Conservation (phyloP, 2,113 vertebrate genomes). For the Salvelinus namaycush region DNA sequence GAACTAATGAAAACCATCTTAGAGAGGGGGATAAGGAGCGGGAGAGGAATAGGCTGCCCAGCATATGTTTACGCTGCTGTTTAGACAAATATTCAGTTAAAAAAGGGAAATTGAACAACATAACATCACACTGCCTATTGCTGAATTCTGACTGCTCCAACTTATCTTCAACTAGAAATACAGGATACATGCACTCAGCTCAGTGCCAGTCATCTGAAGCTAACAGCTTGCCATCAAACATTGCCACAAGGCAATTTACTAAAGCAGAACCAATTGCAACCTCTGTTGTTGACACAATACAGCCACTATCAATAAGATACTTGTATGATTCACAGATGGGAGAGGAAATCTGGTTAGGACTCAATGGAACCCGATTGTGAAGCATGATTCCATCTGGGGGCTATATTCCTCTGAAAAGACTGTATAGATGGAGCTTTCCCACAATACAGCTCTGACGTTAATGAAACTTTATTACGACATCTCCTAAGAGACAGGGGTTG, state of each 20-base stretch:
- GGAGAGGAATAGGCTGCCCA: slow-evolving; percentile 12
- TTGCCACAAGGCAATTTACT: slow-evolving; percentile 43
- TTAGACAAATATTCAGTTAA: slow-evolving; percentile 27
- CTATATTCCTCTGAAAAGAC: slow-evolving; percentile 38
- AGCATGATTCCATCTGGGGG: slow-evolving; percentile 26
- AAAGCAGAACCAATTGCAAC: slow-evolving; percentile 35
- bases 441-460: slow-evolving; percentile 48
- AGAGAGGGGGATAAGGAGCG: slow-evolving; percentile 24
- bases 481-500: slow-evolving; percentile 28
- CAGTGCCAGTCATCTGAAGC: slow-evolving; percentile 27
- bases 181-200: slow-evolving; percentile 28
- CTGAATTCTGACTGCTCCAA: slow-evolving; percentile 26
- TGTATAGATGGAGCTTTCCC: slow-evolving; percentile 26
- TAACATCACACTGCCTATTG: slow-evolving; percentile 25
- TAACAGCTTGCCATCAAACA: slow-evolving; percentile 28
- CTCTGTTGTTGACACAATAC: slow-evolving; percentile 44
- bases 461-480: slow-evolving; percentile 59
- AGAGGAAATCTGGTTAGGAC: slow-evolving; percentile 49
- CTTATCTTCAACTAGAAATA: slow-evolving; percentile 38
- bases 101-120: slow-evolving; percentile 8
- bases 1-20: slow-evolving; percentile 34
- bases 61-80: slow-evolving; percentile 17
- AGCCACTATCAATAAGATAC: slow-evolving; percentile 48
- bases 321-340: slow-evolving; percentile 37
- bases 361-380: slow-evolving; percentile 38